Conservation (phyloP, 2,113 vertebrate species). For the Panurus biarmicus region DNA sequence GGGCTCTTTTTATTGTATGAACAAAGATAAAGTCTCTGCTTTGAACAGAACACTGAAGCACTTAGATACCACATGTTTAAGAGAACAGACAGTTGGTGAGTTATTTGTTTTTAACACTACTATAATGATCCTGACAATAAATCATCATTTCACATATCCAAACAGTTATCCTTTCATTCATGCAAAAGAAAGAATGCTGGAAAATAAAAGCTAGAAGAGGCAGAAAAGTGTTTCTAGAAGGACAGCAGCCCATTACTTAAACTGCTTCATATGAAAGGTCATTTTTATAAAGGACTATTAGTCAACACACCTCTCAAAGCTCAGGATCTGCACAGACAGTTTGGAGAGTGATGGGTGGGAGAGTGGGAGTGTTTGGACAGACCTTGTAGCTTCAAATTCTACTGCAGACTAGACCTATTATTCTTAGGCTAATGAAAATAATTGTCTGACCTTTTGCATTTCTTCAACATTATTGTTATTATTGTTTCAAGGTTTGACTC, state of each 20-base stretch:
- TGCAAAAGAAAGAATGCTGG: background rate
- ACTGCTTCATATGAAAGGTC: background rate
- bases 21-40: background rate
- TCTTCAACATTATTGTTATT: background rate
- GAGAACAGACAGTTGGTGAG: slow-evolving; percentile 32
- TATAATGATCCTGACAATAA: background rate
- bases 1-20: background rate
- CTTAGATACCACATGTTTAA: slow-evolving; percentile 37
- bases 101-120: slow-evolving; percentile 65
- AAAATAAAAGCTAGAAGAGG: background rate
- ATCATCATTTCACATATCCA: background rate
- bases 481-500: background rate
- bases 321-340: background rate
- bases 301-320: background rate
- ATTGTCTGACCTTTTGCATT: background rate
- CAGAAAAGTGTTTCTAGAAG: background rate
- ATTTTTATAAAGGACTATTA: background rate
- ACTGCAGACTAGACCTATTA: background rate
- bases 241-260: background rate
- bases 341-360: background rate
- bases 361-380: background rate
- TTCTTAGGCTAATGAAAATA: background rate
- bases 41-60: background rate
- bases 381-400: background rate
- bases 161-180: background rate